Percentiles rank a stretch among this genome's conserved stretches.
Evolutionary conservation across 2,113 vertebrate species (phyloP).

Genomic region (Xiphophorus couchianus): DNA sequence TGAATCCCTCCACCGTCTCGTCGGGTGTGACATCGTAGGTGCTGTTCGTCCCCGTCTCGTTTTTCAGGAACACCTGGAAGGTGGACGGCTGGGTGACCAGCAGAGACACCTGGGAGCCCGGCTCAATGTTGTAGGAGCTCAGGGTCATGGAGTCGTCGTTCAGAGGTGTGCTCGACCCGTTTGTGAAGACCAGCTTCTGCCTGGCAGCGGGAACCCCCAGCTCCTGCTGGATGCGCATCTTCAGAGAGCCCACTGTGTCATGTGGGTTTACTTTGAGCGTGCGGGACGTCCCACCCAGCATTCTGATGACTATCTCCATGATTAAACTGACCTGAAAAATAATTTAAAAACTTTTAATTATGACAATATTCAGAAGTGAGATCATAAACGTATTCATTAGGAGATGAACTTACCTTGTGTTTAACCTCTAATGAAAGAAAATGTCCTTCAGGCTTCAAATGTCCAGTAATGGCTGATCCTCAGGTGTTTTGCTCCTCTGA

Average conservation of each 20-base stretch:
- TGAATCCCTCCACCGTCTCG: conserved; percentile 63
- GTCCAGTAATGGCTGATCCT: neutral
- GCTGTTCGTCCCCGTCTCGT: conserved; percentile 13
- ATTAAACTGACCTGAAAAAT: conserved; percentile 2
- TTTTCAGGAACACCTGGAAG: conserved; percentile 71
- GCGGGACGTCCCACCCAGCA: conserved; percentile 8
- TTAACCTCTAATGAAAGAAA: accelerated
- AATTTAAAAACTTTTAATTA: neutral
- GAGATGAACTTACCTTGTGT: neutral
- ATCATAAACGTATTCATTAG: neutral
- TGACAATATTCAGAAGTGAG: neutral
- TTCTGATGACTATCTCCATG: conserved; percentile 56
- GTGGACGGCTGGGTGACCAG: conserved; percentile 48
- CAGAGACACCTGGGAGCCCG: conserved; percentile 59
- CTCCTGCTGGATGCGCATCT: neutral
- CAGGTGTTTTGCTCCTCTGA: neutral
- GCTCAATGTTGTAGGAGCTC: conserved; percentile 40
- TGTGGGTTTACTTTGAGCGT: conserved; percentile 64
- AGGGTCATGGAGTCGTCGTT: conserved; percentile 26
- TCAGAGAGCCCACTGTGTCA: conserved; percentile 54
- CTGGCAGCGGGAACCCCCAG: accelerated
- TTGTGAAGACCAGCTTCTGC: conserved; percentile 49
- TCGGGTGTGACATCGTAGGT: conserved; percentile 55
- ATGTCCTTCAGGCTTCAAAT: neutral
- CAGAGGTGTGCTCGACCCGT: conserved; percentile 34